Conservation (phyloP, 2,113 vertebrate species). For the Tetrao urogallus region DNA sequence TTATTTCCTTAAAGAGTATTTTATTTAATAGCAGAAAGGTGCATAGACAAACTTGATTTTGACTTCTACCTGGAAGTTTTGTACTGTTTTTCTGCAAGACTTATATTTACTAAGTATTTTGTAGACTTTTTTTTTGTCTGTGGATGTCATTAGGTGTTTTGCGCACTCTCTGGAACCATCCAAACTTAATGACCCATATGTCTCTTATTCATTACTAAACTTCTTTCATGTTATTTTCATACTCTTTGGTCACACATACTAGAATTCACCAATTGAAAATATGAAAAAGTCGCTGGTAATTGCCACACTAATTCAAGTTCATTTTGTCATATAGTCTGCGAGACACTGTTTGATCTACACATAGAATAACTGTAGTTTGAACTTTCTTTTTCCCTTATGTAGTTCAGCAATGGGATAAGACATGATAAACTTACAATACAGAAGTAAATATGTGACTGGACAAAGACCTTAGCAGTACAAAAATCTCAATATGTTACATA, state of each 20-base stretch:
- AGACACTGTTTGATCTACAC: neutral
- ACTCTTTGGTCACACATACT: neutral
- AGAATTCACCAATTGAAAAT: neutral
- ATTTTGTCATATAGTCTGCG: neutral
- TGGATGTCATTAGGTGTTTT: neutral
- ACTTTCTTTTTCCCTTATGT: neutral
- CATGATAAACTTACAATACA: neutral
- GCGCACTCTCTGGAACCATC: neutral
- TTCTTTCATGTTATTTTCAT: neutral
- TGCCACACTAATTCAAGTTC: neutral
- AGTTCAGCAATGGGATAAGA: neutral
- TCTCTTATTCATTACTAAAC: accelerated
- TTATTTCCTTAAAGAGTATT: neutral
- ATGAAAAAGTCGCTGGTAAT: neutral
- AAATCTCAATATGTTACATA: neutral
- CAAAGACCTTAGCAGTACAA: neutral
- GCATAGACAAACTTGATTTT: neutral
- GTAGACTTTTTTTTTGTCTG: neutral
- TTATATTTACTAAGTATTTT: neutral
- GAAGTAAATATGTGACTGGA: neutral
- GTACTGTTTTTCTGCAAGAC: neutral
- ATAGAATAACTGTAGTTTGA: neutral
- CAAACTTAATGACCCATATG: accelerated
- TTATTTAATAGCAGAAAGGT: neutral
- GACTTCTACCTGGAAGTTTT: neutral